Conservation (phyloP, 2,888 invertebrate species). For the Torymus aiolomorphi region DNA sequence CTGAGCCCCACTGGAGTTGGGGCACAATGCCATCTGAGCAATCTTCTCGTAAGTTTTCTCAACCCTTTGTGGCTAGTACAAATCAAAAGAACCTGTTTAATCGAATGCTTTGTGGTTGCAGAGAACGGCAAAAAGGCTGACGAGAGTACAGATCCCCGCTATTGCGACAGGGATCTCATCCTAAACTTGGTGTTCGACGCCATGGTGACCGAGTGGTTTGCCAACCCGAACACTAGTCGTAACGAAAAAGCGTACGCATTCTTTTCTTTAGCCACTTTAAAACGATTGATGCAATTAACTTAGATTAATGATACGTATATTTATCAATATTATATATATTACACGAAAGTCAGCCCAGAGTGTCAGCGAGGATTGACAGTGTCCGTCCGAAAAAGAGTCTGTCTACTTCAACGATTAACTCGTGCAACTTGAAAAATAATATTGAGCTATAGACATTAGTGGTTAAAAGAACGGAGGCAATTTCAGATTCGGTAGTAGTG, state of each 20-base stretch:
- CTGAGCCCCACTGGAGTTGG: constrained; percentile 91
- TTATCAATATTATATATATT: constrained; percentile 14
- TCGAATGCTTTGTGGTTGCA: constrained; percentile 4
- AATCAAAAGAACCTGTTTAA: too few relatives aligned
- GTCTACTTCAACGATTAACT: constrained; percentile 40
- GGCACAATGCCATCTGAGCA: constrained; percentile 60
- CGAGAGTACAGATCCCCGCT: constrained; percentile 77
- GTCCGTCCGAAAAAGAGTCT: constrained; percentile 33
- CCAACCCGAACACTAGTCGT: constrained; percentile 85
- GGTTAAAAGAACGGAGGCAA: too few relatives aligned
- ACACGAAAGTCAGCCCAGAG: constrained; percentile 53
- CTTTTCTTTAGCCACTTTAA: constrained; percentile 41
- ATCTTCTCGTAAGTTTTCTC: constrained; percentile 47
- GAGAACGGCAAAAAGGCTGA: constrained; percentile 51
- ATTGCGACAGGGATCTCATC: constrained; percentile 88
- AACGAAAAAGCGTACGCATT: constrained; percentile 83
- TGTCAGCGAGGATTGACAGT: constrained; percentile 58
- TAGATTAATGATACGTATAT: constrained; percentile 25
- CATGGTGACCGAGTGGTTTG: constrained; percentile 90
- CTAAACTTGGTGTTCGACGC: constrained; percentile 92
- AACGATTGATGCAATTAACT: constrained; percentile 3
- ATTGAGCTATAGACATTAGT: background rate
- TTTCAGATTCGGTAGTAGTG: too few relatives aligned
- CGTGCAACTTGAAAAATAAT: constrained; percentile 58
- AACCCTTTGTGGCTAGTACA: too few relatives aligned